A percentile compares a stretch with the other conserved stretches of the same genome.
Conservation (phyloP, 2,113 vertebrate species). For the Pluvialis apricaria region DNA sequence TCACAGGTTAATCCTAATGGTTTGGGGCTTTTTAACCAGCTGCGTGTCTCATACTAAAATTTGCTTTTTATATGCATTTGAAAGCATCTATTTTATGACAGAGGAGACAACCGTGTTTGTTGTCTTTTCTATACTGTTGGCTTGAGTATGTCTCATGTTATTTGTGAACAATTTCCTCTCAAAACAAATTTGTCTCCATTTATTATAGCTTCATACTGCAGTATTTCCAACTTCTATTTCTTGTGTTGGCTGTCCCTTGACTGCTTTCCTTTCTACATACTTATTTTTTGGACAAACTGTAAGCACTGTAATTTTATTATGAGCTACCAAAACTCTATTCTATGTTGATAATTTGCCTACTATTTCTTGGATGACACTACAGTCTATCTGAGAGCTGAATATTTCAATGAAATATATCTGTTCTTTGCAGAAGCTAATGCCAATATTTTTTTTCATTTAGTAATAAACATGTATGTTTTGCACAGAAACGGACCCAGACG, state of each 20-base stretch:
- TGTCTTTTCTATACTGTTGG: neutral
- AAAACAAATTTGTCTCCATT: neutral
- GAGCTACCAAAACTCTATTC: neutral
- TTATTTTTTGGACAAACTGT: neutral
- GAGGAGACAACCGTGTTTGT: accelerated
- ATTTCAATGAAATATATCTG: neutral
- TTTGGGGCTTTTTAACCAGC: neutral
- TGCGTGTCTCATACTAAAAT: neutral
- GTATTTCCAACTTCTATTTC: neutral
- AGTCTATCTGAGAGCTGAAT: neutral
- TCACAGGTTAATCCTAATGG: neutral
- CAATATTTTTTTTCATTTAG: neutral
- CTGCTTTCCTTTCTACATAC: neutral
- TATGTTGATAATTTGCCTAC: neutral
- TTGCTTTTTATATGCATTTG: neutral
- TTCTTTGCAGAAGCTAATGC: neutral
- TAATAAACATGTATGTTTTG: neutral
- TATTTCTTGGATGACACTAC: neutral
- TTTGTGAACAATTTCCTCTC: neutral
- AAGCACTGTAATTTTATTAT: neutral
- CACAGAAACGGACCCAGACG: neutral
- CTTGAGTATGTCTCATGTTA: neutral
- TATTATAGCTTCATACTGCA: neutral
- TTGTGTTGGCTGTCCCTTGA: neutral
- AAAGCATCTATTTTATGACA: neutral